Evolutionary conservation across 2,797 vertebrate species (phyloP), one percentile per base, ranked within the genome.

Genomic region (Xyrichtys novacula): DNA sequence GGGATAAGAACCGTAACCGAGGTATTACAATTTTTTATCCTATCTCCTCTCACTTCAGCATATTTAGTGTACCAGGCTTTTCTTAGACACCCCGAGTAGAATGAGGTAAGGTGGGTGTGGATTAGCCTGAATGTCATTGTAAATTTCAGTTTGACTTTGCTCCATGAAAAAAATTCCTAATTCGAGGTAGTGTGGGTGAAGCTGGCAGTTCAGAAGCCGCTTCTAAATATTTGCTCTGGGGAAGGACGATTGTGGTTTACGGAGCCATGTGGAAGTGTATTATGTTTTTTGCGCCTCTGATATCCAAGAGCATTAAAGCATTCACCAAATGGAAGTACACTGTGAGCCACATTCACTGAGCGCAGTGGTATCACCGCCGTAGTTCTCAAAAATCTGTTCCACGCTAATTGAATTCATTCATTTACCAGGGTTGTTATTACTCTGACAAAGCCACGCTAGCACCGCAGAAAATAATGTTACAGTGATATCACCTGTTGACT

Each of bases 71-170:
- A 83, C 47, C 44, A 62, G 71, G 80, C 74, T 86, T 88, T 91
- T 83, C 84, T 88, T 83, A 83, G 83, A 86, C 80, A 82, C 79
- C 79, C 71, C 0, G 54, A 73, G 85, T 80, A 78, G 83, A 86
- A 84, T 70, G 72, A 81, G 65, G 65, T 62, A 64, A 96, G 92
- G 98, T 98, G 71, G 96, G 90, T 66, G 87, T 85, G 85, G 90
- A 91, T 91, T 89, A 92, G 83, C 85, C 78, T 59, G 68, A 71
- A 82, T 85, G 80, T 86, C 85, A 85, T 81, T 84, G 85, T 89
- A 60, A 79, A 84, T 88, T 84, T 86, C 71, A 38, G 31, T 72
- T 84, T 83, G 40, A 72, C 78, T 73, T 75, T 34, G 70, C 84
- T 81, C 68, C 52, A 23, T 83, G 67, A 66, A 85, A 78, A 85